Conservation (phyloP, 2,888 invertebrate species). For the Eupeodes luniger region DNA sequence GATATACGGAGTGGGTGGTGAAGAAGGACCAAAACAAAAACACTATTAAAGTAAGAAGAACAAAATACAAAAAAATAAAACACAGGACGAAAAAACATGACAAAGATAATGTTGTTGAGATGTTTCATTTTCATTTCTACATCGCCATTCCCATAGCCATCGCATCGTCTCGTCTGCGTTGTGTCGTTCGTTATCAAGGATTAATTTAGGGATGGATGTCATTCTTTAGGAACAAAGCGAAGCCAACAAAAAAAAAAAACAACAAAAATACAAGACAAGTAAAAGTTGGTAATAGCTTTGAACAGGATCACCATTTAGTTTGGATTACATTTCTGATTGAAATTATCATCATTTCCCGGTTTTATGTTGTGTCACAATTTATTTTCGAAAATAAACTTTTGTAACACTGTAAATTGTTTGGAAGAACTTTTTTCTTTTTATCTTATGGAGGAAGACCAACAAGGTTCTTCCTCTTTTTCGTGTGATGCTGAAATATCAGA, state of each 20-base stretch:
- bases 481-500: not conserved
- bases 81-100: not conserved
- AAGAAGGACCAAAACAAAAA: slow-evolving; percentile 2
- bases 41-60: slow-evolving; percentile 13
- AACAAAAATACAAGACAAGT: not conserved
- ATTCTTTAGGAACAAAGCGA: too few species aligned
- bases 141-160: not conserved
- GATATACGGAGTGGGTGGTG: not conserved
- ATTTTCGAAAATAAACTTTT: slow-evolving; percentile 22
- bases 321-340: slow-evolving; percentile 45
- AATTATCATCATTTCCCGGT: slow-evolving; percentile 33
- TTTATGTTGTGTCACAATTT: slow-evolving; percentile 34
- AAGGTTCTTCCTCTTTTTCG: not conserved
- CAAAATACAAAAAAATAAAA: not conserved
- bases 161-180: not conserved
- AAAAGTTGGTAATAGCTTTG: slow-evolving; percentile 39
- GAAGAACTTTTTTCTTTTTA: not conserved
- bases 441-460: not conserved
- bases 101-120: slow-evolving; percentile 25
- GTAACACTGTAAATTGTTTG: not conserved
- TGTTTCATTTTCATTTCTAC: slow-evolving; percentile 27
- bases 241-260: not conserved
- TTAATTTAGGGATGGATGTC: slow-evolving; percentile 33
- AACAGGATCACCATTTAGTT: slow-evolving; percentile 38
- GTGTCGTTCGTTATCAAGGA: slow-evolving; percentile 37